Percentiles rank a stretch among this genome's conserved stretches.
Evolutionary conservation across 2,113 vertebrate genomes (phyloP).

Genomic region (Physeter macrocephalus): DNA sequence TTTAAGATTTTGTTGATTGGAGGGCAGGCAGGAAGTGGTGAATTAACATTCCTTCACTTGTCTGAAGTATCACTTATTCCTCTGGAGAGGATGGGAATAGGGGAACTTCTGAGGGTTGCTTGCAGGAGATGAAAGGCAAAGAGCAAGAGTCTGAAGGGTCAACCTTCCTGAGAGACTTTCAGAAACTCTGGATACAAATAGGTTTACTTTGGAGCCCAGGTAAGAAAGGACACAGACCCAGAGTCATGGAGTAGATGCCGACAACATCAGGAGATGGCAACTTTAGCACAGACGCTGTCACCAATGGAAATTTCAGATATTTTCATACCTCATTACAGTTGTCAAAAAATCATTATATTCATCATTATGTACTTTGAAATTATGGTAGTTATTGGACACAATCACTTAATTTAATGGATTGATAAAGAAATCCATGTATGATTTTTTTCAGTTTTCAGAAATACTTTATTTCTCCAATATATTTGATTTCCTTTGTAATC

Average conservation of each 20-base stretch:
- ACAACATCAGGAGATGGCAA: not conserved
- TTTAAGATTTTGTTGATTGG: not conserved
- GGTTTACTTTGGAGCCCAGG: not conserved
- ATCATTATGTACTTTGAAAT: not conserved
- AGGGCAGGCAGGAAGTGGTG: not conserved
- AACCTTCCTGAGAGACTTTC: not conserved
- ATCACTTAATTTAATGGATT: not conserved
- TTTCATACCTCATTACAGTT: not conserved
- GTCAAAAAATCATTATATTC: not conserved
- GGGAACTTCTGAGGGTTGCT: not conserved
- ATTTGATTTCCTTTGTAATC: not conserved
- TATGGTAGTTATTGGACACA: not conserved
- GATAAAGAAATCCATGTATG: not conserved
- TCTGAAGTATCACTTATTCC: not conserved
- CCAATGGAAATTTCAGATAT: not conserved
- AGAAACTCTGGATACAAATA: not conserved
- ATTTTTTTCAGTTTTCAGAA: conserved; percentile 13
- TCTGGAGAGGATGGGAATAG: not conserved
- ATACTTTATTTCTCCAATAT: not conserved
- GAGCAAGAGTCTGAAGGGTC: not conserved
- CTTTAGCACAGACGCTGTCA: not conserved
- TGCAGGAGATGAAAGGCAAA: not conserved
- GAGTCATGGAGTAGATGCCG: not conserved
- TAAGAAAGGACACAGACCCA: not conserved
- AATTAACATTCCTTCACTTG: not conserved